These are phyloP conservation scores for Hippocampus comes DNA, from an alignment of 2,113 vertebrate species.

Conservation along the genomic window DNA sequence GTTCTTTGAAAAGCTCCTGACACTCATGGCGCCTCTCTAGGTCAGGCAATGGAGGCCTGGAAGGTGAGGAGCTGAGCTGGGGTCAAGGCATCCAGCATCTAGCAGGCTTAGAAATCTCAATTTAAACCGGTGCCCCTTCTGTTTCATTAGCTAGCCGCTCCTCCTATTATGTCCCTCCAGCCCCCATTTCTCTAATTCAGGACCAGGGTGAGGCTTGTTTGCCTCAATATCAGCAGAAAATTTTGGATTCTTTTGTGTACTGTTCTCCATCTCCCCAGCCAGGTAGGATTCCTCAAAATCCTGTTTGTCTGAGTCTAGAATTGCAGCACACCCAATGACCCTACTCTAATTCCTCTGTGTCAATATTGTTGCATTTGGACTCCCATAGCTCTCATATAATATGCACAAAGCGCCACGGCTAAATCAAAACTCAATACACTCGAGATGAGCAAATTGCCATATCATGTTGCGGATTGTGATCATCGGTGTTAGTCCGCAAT, in stretches of 20 bases:
- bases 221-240: slow-evolving; percentile 9
- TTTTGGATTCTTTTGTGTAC: slow-evolving; percentile 17
- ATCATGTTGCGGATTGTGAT: slow-evolving; percentile 25
- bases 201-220: slow-evolving; percentile 1
- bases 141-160: slow-evolving; percentile 70
- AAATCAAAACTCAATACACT: slow-evolving; percentile 32
- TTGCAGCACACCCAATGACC: slow-evolving; percentile 66
- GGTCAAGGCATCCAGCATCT: slow-evolving; percentile 44
- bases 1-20: slow-evolving; percentile 18
- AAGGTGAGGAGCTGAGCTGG: slow-evolving; percentile 35
- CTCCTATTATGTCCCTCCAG: slow-evolving; percentile 26
- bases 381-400: slow-evolving; percentile 66
- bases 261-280: slow-evolving; percentile 8
- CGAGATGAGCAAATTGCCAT: slow-evolving; percentile 21
- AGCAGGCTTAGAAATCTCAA: slow-evolving; percentile 43
- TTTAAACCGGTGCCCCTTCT: slow-evolving; percentile 63
- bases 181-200: slow-evolving; percentile 43
- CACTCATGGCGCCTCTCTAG: slow-evolving; percentile 10
- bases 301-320: slow-evolving; percentile 38
- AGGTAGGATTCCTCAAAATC: slow-evolving; percentile 51
- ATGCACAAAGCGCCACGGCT: slow-evolving; percentile 51
- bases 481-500: slow-evolving; percentile 3
- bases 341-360: slow-evolving; percentile 70
- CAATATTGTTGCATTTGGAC: slow-evolving; percentile 75
- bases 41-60: slow-evolving; percentile 27